Base-by-base conservation (phyloP, 2,113 vertebrate species). In the Barbus barbus region DNA sequence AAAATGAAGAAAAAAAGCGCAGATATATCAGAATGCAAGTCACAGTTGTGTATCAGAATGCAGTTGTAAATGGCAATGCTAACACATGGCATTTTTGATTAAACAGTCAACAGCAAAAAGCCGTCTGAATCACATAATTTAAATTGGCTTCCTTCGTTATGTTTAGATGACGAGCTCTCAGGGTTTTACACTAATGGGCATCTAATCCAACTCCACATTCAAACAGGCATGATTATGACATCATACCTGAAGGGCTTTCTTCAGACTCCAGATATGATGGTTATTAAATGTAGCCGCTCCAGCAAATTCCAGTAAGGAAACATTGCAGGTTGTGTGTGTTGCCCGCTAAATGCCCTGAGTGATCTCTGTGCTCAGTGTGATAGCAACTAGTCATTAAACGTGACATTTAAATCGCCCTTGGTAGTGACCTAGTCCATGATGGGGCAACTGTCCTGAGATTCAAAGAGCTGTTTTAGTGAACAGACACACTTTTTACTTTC, bases 271-370 rank as follows among this genome's bases (percentile, higher is more conserved):
- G 58, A 26, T 79, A 44, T 2, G 56, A 77, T 56, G 48, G 61
- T 63, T 61, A 41, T 79, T 79, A 79, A 79, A 79, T 63, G 77
- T 79, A 61, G 36, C 56, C n/a, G 58, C 77, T 79, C 77, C 77
- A 79, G 38, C 56, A 61, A 61, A 63, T 58, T 60, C 33, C 53
- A 78, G 75, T 38, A 60, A 78, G 75, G 75, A 60, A 78, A 78
- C 53, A 78, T 60, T 78, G 53, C 75, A 78, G 75, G 75, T 78
- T 78, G 75, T 60, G 76, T 79, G 38, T 63, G 9, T 44, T 63
- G 56, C 13, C 77, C 56, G 26, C 77, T 44, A 3, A 63, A 79
- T 79, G 77, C 77, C 56, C 77, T 0, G 36, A 61, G 56, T 63
- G 77, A 61, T 63, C 36, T 61, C n/a, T 24, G 7, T 61, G 36